Evolutionary conservation across 2,888 invertebrate species (phyloP).

Genomic region (Iselma pallidipennis): DNA sequence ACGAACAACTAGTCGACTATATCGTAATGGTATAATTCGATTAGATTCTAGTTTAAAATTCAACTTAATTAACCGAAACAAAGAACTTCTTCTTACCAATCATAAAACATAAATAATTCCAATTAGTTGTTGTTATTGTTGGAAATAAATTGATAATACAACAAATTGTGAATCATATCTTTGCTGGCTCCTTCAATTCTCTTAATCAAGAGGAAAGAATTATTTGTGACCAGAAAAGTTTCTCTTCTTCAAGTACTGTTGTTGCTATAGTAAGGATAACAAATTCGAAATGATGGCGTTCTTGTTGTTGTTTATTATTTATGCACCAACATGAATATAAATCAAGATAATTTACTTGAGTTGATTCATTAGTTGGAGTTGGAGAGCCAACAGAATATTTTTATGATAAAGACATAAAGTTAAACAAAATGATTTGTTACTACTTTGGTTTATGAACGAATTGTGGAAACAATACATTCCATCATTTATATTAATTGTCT

Average conservation of each 20-base stretch:
- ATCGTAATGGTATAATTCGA: background rate
- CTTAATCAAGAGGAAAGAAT: too few relatives aligned
- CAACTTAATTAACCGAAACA: background rate
- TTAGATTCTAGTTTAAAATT: background rate
- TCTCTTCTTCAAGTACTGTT: background rate
- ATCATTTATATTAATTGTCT: background rate
- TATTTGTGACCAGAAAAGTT: background rate
- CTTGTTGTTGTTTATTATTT: constrained; percentile 13
- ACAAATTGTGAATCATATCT: too few relatives aligned
- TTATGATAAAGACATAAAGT: constrained; percentile 27
- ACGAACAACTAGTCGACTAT: too few relatives aligned
- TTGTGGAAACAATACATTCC: constrained; percentile 1
- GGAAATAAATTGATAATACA: too few relatives aligned
- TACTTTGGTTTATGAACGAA: background rate
- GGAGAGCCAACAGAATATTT: constrained; percentile 14
- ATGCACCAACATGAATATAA: constrained; percentile 15
- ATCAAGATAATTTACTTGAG: constrained; percentile 21
- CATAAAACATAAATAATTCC: background rate
- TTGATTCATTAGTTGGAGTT: constrained; percentile 20
- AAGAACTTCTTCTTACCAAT: background rate
- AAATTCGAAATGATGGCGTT: background rate
- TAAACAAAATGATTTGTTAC: constrained; percentile 25
- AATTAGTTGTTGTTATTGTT: background rate
- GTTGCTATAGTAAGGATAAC: background rate
- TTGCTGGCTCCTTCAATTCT: too few relatives aligned